phyloP scores from a whole-genome alignment of 2,888 invertebrate species.

The Ecliptopera silaceata region DNA sequence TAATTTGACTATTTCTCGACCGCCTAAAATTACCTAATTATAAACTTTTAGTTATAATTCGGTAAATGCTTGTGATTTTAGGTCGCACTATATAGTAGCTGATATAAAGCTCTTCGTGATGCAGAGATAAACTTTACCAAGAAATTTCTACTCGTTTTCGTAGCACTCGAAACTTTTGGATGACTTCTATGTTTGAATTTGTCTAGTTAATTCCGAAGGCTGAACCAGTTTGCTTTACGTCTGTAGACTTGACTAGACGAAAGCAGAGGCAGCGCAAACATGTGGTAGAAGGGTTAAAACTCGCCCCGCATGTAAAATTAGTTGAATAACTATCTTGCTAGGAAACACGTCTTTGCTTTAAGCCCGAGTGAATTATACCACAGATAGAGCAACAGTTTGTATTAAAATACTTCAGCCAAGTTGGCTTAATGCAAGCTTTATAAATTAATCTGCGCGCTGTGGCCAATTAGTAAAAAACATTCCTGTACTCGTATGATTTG shows the following conservation, averaged over 20 bases:
- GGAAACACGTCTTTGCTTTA: constrained; percentile 79
- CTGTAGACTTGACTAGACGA: constrained; percentile 37
- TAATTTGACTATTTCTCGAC: too few species aligned
- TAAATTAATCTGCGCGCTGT: constrained; percentile 70
- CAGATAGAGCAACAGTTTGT: constrained; percentile 6
- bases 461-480: constrained; percentile 66
- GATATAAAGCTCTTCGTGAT: constrained; percentile 9
- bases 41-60: not conserved
- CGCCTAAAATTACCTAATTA: not conserved
- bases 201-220: constrained; percentile 60
- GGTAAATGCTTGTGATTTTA: constrained; percentile 9
- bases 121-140: constrained; percentile 15
- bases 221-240: constrained; percentile 39
- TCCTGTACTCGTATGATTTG: constrained; percentile 50
- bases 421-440: constrained; percentile 65
- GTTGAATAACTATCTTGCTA: constrained; percentile 74
- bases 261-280: constrained; percentile 63
- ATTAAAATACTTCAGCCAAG: constrained; percentile 47
- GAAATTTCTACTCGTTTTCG: constrained; percentile 22
- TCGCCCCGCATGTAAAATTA: constrained; percentile 74
- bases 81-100: constrained; percentile 3
- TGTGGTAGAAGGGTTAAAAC: constrained; percentile 70
- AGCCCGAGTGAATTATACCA: constrained; percentile 63
- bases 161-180: constrained; percentile 30
- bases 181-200: constrained; percentile 60